These are phyloP conservation scores for Aspidapion aeneum DNA, from an alignment of 2,888 invertebrate genomes.

Conservation along the genomic window DNA sequence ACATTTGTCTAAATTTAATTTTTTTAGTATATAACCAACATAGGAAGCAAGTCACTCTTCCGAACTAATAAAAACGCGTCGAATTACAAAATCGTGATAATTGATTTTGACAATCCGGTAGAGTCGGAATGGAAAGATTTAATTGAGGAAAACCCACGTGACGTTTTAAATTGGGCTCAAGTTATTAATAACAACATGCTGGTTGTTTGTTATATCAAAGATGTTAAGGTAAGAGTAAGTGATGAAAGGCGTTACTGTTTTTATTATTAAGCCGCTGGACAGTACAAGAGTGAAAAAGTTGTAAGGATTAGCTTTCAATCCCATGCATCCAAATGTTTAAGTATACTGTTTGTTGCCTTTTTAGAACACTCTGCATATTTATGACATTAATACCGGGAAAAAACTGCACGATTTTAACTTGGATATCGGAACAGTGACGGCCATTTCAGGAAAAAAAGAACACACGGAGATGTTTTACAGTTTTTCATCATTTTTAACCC, in stretches of 20 bases:
- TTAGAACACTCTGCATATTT: slow-evolving; percentile 80
- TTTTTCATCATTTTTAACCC: slow-evolving; percentile 91
- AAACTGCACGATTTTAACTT: slow-evolving; percentile 71
- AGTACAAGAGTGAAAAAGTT: too few species aligned
- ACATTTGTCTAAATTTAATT: too few species aligned
- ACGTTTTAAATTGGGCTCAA: slow-evolving; percentile 87
- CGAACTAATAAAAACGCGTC: slow-evolving; percentile 93
- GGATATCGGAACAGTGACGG: slow-evolving; percentile 82
- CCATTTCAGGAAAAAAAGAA: slow-evolving; percentile 80
- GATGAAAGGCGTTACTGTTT: too few species aligned
- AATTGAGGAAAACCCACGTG: slow-evolving; percentile 76
- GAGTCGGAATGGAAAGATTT: slow-evolving; percentile 81
- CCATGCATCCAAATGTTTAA: neutral
- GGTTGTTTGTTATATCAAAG: slow-evolving; percentile 83
- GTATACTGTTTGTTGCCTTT: slow-evolving; percentile 20
- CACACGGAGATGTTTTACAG: slow-evolving; percentile 90
- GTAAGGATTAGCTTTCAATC: too few species aligned
- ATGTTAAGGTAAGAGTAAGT: slow-evolving; percentile 90
- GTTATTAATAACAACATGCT: slow-evolving; percentile 85
- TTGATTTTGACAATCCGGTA: slow-evolving; percentile 69
- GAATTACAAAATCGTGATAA: slow-evolving; percentile 82
- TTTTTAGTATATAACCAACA: slow-evolving; percentile 84
- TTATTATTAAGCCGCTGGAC: too few species aligned
- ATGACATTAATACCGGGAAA: slow-evolving; percentile 69
- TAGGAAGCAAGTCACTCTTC: slow-evolving; percentile 77